Percentiles rank a stretch among this genome's conserved stretches.
Conservation (phyloP, 2,797 vertebrate genomes). For the Muraenolepis orangiensis region DNA sequence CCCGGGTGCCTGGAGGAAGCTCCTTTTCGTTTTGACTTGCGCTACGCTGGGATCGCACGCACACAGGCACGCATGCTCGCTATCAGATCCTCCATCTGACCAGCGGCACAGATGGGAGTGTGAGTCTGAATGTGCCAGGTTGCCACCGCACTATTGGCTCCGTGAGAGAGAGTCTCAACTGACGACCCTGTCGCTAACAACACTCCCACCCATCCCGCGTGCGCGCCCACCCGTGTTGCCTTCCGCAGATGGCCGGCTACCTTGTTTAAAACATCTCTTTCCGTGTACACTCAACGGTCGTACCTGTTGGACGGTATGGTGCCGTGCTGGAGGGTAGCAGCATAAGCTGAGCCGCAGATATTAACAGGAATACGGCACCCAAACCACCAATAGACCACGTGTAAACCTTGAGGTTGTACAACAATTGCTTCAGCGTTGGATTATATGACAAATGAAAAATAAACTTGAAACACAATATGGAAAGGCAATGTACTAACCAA, state of each 20-base stretch:
- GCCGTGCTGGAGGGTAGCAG: neutral
- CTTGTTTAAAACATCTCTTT: too few species aligned
- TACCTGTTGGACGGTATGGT: too few species aligned
- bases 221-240: too few species aligned
- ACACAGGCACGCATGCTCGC: neutral
- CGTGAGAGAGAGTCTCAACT: too few species aligned
- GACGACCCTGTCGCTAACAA: too few species aligned
- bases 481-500: neutral
- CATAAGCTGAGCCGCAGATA: neutral
- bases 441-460: neutral
- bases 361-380: neutral
- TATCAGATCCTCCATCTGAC: neutral
- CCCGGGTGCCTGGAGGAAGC: slow-evolving; percentile 44
- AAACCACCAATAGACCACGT: neutral
- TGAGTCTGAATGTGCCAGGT: too few species aligned
- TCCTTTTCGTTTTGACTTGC: slow-evolving; percentile 57
- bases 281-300: too few species aligned
- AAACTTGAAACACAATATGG: neutral
- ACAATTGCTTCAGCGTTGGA: neutral
- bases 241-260: too few species aligned
- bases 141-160: too few species aligned
- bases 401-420: neutral
- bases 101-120: neutral
- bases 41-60: neutral
- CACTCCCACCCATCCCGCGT: too few species aligned